Evolutionary conservation across 2,888 invertebrate species (phyloP), one percentile per base, ranked within the genome.

Genomic region (Acleris holmiana): DNA sequence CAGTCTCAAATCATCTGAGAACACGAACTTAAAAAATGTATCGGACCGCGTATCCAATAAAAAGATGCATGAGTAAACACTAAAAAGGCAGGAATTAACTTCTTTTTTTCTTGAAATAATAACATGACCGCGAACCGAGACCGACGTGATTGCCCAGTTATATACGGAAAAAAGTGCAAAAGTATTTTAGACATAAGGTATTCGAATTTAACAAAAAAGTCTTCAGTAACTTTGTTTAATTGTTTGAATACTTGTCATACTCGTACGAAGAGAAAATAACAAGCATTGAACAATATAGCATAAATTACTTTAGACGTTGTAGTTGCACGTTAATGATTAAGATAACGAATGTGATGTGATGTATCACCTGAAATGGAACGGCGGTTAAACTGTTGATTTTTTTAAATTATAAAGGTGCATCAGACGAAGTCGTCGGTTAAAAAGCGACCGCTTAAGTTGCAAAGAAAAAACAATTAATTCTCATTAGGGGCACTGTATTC

Each of bases 51-150:
- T 35, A 55, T 13, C 17, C 54, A 60, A 65, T 65, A 65, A 65
- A 65, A 55, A 21, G 55, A 65, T 23, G 65, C 65, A 60, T 65
- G 65, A 65, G 65, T 65, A 65, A 65, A 65, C 65, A 65, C 60
- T 65, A 65, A 65, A 65, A 60, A 60, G 65, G 65, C 50, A 60
- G 49, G 54, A 65, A 50, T 64, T 50, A 50, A 35, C 17, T 44
- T 60, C 50, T 58, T 64, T 53, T 55, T 64, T 59, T 57, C n/a
- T 44, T 44, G 23, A 25, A 44, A 55, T 51, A 51, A 53, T 54
- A 54, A 59, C 64, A 64, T 59, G 64, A 55, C 54, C 59, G 59
- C 49, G 60, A 65, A 57, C 50, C 25, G n/a, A 46, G 19, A n/a
- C 44, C 15, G 23, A 44, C 46, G 60, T 29, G 49, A 50, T 59